A percentile compares a stretch with the other conserved stretches of the same genome.
These are phyloP conservation scores for Anodontia alba DNA, from an alignment of 2,888 invertebrate species.

Conservation along the genomic window DNA sequence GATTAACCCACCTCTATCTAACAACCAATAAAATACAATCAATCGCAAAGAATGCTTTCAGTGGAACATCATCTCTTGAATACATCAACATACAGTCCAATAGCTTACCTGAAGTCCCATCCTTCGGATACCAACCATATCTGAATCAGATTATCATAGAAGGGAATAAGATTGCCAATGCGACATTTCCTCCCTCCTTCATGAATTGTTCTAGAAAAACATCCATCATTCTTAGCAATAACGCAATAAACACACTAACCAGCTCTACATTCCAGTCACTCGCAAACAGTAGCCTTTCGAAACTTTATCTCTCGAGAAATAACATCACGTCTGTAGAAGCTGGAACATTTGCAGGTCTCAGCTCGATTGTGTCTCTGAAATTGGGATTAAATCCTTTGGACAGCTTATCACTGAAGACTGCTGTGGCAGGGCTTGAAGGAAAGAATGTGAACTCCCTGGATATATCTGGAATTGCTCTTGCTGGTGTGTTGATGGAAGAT, in stretches of 20 bases:
- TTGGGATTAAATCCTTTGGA: conserved; percentile 70
- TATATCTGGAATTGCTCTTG: conserved; percentile 65
- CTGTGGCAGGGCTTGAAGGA: conserved; percentile 58
- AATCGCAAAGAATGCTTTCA: conserved; percentile 60
- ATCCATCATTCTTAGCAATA: conserved; percentile 67
- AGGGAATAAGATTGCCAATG: conserved; percentile 66
- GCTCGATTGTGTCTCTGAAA: conserved; percentile 67
- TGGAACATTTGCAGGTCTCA: conserved; percentile 61
- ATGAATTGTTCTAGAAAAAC: conserved; percentile 31
- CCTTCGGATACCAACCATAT: conserved; percentile 52
- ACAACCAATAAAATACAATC: conserved; percentile 57
- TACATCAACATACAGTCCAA: conserved; percentile 66
- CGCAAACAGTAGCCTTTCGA: conserved; percentile 47
- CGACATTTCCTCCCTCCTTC: conserved; percentile 67
- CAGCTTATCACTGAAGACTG: conserved; percentile 55
- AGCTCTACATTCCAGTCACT: conserved; percentile 65
- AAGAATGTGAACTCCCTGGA: conserved; percentile 66
- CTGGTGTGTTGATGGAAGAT: conserved; percentile 60
- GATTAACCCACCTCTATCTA: conserved; percentile 52
- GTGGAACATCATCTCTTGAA: conserved; percentile 42
- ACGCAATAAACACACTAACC: conserved; percentile 59
- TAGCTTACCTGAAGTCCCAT: conserved; percentile 58
- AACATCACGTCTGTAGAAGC: conserved; percentile 56
- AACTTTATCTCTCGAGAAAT: conserved; percentile 69
- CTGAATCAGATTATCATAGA: conserved; percentile 66